Conservation (phyloP, 2,888 invertebrate species). For the Carabus problematicus region DNA sequence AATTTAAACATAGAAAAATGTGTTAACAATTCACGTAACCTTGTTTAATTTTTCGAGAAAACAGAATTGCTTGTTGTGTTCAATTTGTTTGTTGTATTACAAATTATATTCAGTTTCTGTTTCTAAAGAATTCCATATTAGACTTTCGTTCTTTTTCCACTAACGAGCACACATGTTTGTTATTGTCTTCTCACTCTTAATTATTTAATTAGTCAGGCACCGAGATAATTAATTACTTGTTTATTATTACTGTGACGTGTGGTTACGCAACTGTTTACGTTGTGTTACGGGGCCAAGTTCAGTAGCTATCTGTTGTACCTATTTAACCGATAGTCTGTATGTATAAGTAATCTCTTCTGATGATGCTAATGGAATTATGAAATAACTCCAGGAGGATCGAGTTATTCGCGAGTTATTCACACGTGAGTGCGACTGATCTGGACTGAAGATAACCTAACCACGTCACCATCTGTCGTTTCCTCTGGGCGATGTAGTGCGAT, state of each 20-base stretch:
- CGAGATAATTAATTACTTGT: conserved; percentile 31
- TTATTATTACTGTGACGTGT: conserved; percentile 23
- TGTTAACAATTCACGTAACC: too few species aligned
- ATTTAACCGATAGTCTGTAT: not conserved
- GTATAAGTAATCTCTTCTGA: too few species aligned
- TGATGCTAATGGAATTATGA: too few species aligned
- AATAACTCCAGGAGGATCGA: too few species aligned
- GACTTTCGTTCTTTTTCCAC: conserved; percentile 16
- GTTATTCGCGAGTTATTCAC: too few species aligned
- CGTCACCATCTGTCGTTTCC: too few species aligned
- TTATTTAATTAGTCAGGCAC: conserved; percentile 36
- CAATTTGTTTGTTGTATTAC: conserved; percentile 29
- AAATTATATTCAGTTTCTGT: conserved; percentile 36
- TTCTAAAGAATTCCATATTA: conserved; percentile 26
- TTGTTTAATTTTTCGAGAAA: not conserved
- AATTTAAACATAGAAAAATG: too few species aligned
- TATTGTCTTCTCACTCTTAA: conserved; percentile 39
- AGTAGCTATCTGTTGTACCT: not conserved
- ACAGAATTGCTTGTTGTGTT: not conserved
- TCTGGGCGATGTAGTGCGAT: too few species aligned
- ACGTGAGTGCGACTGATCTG: too few species aligned
- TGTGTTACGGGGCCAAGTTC: conserved; percentile 17
- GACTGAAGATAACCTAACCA: too few species aligned
- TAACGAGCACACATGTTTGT: conserved; percentile 36
- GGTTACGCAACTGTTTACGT: not conserved